These are phyloP conservation scores for Enteromius viviparus DNA, from an alignment of 2,797 vertebrate genomes.

Conservation along the genomic window DNA sequence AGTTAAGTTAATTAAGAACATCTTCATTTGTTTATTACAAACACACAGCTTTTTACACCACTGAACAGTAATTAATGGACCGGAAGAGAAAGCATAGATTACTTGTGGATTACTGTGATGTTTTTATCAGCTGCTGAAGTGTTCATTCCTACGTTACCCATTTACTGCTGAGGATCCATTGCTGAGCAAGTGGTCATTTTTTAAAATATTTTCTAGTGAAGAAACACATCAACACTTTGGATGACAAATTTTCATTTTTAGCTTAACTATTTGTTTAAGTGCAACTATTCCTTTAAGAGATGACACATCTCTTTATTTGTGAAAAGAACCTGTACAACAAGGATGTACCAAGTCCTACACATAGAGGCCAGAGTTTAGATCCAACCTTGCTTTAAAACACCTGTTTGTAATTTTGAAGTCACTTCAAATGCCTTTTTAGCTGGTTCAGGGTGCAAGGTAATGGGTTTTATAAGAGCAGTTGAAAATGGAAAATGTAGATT, in stretches of 20 bases:
- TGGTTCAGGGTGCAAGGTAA: not conserved
- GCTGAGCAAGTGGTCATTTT: not conserved
- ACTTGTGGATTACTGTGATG: not conserved
- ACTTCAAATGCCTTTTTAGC: not conserved
- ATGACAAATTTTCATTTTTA: not conserved
- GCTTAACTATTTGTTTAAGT: not conserved
- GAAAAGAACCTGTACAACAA: not conserved
- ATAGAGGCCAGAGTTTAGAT: not conserved
- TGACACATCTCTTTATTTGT: too few relatives aligned
- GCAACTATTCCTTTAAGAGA: not conserved
- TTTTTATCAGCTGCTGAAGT: not conserved
- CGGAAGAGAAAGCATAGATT: not conserved
- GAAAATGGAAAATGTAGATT: not conserved
- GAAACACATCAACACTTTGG: not conserved
- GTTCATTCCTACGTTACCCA: not conserved
- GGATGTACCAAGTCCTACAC: not conserved
- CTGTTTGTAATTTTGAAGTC: conserved; percentile 13
- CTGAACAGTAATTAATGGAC: not conserved
- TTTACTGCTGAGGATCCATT: not conserved
- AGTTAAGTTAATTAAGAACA: not conserved
- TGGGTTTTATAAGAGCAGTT: not conserved
- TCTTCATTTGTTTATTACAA: not conserved
- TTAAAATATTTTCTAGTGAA: not conserved
- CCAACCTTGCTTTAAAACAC: not conserved
- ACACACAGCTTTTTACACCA: not conserved